Base-by-base conservation (phyloP, 1,140 invertebrate species). In the Drosophila sturtevanti region DNA sequence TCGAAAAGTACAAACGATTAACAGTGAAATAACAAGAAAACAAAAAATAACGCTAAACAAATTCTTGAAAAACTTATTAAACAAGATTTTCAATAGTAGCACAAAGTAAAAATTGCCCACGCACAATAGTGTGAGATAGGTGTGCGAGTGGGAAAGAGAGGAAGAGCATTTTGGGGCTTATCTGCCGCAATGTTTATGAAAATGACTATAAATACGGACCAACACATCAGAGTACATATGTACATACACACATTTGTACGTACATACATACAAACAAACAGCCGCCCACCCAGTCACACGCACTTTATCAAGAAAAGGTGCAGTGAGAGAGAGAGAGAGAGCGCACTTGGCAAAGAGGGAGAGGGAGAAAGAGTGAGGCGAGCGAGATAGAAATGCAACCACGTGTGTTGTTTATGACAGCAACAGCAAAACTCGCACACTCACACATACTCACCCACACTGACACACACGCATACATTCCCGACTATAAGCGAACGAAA, bases 361-460 rank as follows among this genome's bases (percentile, higher is more conserved):
- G 59, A 41, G 68, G 41, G 35, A 31, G 31, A 68, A 24, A 31
- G 48, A 66, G n/a, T n/a, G 68, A 48, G 27, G 72, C 64, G 22
- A 72, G 61, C 35, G 24, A 62, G 58, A 69, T 76, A 79, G 66
- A 79, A 82, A 63, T 86, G 82, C 82, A 86, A 86, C 82, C 82
- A 86, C 82, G 82, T 86, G 82, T 86, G 79, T 82, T 86, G 78
- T 86, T 87, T 87, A 86, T 86, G 81, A 65, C 79, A 82, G 64
- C 64, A 76, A 61, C 21, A 71, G 41, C 41, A 48, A 21, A 48
- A 48, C 41, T 48, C 41, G 3, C 41, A 56, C 61, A 72, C 54
- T 55, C 65, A 70, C 9, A 59, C 41, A 52, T 31, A 48, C 38
- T 18, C 18, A 56, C 54, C 65, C 63, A 66, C 64, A 59, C 51